Conservation (phyloP, 2,888 invertebrate genomes). For the Agrypnus murinus region DNA sequence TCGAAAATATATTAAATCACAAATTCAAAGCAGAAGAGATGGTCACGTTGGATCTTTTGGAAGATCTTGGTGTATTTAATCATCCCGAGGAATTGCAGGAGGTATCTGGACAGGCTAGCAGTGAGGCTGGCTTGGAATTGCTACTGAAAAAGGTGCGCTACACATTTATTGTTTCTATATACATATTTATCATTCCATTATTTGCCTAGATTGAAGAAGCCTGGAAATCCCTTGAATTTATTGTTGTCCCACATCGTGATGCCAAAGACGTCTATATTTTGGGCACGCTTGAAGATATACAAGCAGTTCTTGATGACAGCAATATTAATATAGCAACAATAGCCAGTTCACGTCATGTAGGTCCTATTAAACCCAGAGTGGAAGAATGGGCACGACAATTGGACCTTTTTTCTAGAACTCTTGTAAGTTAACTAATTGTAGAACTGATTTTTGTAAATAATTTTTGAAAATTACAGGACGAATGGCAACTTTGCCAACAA, state of each 20-base stretch:
- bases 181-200: conserved; percentile 17
- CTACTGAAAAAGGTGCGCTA: conserved; percentile 82
- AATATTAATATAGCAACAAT: conserved; percentile 91
- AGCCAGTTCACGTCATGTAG: conserved; percentile 88
- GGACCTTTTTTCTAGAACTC: conserved; percentile 86
- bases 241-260: conserved; percentile 86
- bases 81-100: conserved; percentile 86
- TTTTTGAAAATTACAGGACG: conserved; percentile 78
- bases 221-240: conserved; percentile 88
- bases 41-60: conserved; percentile 80
- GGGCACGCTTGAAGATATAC: conserved; percentile 90
- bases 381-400: conserved; percentile 87
- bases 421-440: conserved; percentile 78
- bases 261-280: conserved; percentile 88
- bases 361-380: conserved; percentile 86
- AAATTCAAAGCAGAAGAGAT: conserved; percentile 82
- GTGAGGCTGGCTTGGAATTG: conserved; percentile 87
- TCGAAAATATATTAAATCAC: conserved; percentile 83
- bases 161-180: conserved; percentile 2
- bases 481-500: conserved; percentile 91
- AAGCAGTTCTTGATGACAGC: conserved; percentile 87
- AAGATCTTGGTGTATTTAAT: conserved; percentile 83
- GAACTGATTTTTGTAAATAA: no score
- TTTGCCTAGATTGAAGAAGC: conserved; percentile 82
- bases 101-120: conserved; percentile 90